Conservation (phyloP, 2,888 invertebrate species). For the Villa cingulata region DNA sequence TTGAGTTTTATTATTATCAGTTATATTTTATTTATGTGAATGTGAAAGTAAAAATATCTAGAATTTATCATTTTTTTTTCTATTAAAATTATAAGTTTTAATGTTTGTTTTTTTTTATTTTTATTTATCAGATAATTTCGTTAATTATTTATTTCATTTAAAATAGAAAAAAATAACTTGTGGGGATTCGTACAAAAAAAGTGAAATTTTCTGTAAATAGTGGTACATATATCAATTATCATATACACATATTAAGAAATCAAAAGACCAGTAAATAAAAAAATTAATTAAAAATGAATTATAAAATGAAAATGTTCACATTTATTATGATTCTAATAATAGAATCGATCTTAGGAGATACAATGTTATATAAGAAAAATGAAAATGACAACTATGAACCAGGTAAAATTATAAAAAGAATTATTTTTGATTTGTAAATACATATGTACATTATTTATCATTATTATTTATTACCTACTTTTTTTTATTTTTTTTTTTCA, state of each 20-base stretch:
- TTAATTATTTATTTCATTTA: too few species aligned
- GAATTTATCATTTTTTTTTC: too few species aligned
- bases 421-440: neutral
- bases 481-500: slow-evolving; percentile 3
- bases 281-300: neutral
- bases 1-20: neutral
- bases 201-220: too few species aligned
- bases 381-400: slow-evolving; percentile 39
- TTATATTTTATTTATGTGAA: neutral
- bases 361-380: slow-evolving; percentile 40
- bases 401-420: slow-evolving; percentile 25
- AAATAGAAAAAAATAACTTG: neutral
- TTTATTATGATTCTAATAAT: slow-evolving; percentile 11
- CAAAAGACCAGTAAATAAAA: neutral
- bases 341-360: slow-evolving; percentile 17
- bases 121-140: too few species aligned
- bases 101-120: too few species aligned
- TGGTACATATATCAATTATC: too few species aligned
- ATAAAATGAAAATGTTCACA: neutral
- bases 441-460: too few species aligned
- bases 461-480: slow-evolving; percentile 2
- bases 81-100: too few species aligned
- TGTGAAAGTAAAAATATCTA: too few species aligned
- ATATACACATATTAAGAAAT: neutral
- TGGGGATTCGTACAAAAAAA: neutral